Evolutionary conservation across 2,888 invertebrate species (phyloP), one percentile per base, ranked within the genome.

Genomic region (Latheticus oryzae): DNA sequence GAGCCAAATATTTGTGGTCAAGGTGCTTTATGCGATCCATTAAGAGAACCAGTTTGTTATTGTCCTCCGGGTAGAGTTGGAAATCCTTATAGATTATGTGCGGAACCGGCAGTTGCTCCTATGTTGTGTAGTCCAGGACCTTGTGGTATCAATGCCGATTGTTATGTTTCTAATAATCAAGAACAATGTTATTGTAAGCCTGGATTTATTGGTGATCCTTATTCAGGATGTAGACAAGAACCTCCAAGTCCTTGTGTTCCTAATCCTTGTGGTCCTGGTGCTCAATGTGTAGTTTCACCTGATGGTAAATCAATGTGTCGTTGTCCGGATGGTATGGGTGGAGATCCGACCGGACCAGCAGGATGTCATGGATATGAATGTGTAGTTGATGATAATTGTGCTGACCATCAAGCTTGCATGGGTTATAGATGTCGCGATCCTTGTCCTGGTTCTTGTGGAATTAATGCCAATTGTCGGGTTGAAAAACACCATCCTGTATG

Each of bases 291-390:
- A 56, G 79, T 87, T 1, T 84, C 87, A 53, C 83, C 83, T 11
- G 84, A 87, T 69, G 89, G 90, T 24, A 84, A 87, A 73, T 86
- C 88, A 1, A 78, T 87, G 60, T 93, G 93, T 69, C 81, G 83
- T 23, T 93, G 93, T 72, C 85, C 87, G 3, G 84, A 86, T 56
- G 91, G 92, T 12, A 85, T 88, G 68, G 85, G 87, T 15, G 92
- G 92, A 9, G 88, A 92, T 77, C 90, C 93, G 12, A 87, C 87
- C 15, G 86, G 89, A 54, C 72, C 82, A 1, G 80, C 81, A 35
- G 91, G 91, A 3, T 92, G 92, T 67, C 86, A 86, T 64, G 86
- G 88, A n/a, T 87, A 87, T 58, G 91, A 92, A 79, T 93, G 93
- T 76, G 86, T 87, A 71, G 83, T 87, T 12, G 91, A 94, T 72